Base-by-base conservation (phyloP, 2,888 invertebrate species). In the Crepidodera aurea region DNA sequence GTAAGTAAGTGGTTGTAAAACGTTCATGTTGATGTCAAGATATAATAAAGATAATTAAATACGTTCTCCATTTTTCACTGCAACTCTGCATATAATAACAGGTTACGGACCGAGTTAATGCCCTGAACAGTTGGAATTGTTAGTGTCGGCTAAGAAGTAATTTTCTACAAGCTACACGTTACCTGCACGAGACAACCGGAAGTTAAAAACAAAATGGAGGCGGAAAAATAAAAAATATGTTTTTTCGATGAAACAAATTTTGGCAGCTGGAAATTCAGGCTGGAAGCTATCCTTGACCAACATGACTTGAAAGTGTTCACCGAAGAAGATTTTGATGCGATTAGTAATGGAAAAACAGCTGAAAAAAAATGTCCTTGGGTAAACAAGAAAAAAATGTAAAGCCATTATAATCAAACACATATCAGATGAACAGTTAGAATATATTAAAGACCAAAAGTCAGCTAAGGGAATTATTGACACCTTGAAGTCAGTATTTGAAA, bases 331-430 rank as follows among this genome's bases (percentile, higher is more conserved):
- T 22, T 25, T 10, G 18, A 25, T 22, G 10, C 19, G 10, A 16
- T 46, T 8, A 22, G 16, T n/a, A 7, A 12, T 12, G 4, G 8
- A 46, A 22, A 22, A 25, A 19, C 13, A 16, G 46, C 18, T 19
- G 8, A n/a, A 1, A n/a, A 22, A 19, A 10, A 19, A 10, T 6
- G 3, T 7, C 18, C 7, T 22, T 42, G 16, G 8, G 13, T 1
- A 46, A 56, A 32, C 10, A 18, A n/a, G 50, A 50, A 51, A 58
- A 15, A 58, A 56, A 46, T 56, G 56, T 12, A 56, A 32, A 29
- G 34, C 18, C n/a, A 19, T 18, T 10, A 42, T 56, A 15, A 32
- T 56, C 1, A 19, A 44, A 2, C 6, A 42, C 25, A 50, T 57
- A 10, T 29, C 57, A 15, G 57, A 57, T 37, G 27, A 27, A 10